A percentile compares a stretch with the other conserved stretches of the same genome.
Conservation (phyloP, 1,140 invertebrate genomes). For the Kradibia gibbosae region DNA sequence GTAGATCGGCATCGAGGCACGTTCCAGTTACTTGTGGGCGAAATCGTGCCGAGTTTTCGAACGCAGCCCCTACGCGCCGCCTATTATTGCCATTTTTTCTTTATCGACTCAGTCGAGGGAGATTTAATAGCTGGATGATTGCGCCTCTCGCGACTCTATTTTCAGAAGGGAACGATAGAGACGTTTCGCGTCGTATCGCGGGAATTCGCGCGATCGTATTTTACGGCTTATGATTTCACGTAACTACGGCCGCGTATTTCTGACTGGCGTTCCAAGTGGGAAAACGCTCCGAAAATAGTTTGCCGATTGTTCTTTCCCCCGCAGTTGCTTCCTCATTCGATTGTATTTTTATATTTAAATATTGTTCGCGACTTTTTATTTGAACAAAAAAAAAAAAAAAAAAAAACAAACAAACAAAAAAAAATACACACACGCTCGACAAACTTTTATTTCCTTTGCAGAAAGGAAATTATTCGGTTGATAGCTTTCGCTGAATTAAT, state of each 20-base stretch:
- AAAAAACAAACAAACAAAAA: no score
- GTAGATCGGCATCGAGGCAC: constrained; percentile 19
- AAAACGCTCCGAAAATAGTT: constrained; percentile 16
- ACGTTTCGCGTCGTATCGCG: constrained; percentile 34
- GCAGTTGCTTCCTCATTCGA: no score
- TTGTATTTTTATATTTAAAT: background rate
- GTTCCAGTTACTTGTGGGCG: background rate
- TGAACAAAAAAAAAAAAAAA: background rate
- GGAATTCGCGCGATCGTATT: constrained; percentile 11
- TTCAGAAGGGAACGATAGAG: constrained; percentile 27
- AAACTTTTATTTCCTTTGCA: background rate
- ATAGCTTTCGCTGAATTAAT: constrained; percentile 15
- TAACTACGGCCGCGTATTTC: background rate
- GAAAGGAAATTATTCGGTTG: background rate
- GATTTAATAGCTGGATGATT: constrained; percentile 22
- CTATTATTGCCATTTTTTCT: constrained; percentile 12
- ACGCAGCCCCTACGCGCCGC: background rate
- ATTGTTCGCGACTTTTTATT: background rate
- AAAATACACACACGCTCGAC: no score
- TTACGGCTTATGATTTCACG: background rate
- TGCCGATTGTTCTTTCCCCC: background rate
- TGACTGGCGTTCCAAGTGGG: background rate
- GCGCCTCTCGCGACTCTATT: constrained; percentile 17
- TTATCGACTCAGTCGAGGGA: constrained; percentile 13
- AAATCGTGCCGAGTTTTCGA: constrained; percentile 28